Base-by-base conservation (phyloP, 2,797 vertebrate genomes). In the Psittacula derbiana region DNA sequence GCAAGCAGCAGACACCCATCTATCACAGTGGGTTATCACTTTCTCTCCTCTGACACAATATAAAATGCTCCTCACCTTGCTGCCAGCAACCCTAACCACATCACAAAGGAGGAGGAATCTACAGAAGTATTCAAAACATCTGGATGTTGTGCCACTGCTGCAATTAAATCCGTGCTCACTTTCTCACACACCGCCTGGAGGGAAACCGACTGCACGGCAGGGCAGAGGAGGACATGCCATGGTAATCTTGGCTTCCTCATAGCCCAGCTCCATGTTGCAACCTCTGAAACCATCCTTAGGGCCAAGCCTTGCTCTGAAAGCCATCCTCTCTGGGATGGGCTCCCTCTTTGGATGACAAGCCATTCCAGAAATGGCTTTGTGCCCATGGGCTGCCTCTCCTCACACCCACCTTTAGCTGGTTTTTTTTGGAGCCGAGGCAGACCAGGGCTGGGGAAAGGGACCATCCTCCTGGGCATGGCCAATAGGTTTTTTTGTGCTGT, bases 41-140 rank as follows among this genome's bases (percentile, higher is more conserved):
- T 86, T 91, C 69, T 84, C 61, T 71, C 53, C 70, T 86, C 89
- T 46, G 60, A 86, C 88, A 86, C 20, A 33, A 72, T 71, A 67
- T 12, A 80, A 83, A 92, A 86, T 2, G 3, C 74, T 88, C 76
- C 60, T 49, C 74, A 92, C 92, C 90, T 88, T 66, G 65, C 86
- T 94, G 88, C 91, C 80, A 90, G 80, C 66, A 94, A 53, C 44
- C 36, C 75, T 88, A 95, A 97, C 96, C 96, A 96, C 95, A 96
- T 94, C 95, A 96, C 91, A 96, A 90, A 94, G 87, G 86, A 86
- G 71, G 52, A 96, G 90, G 95, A 96, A 93, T 96, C 90, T 73
- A 90, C 85, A 84, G 31, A 95, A 92, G 91, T 92, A 96, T 96
- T 97, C 80, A 93, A 94, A 96, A 94, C 88, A 96, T 96, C 87